phyloP scores from a whole-genome alignment of 1,140 invertebrate genomes.

The Cryptotermes secundus region DNA sequence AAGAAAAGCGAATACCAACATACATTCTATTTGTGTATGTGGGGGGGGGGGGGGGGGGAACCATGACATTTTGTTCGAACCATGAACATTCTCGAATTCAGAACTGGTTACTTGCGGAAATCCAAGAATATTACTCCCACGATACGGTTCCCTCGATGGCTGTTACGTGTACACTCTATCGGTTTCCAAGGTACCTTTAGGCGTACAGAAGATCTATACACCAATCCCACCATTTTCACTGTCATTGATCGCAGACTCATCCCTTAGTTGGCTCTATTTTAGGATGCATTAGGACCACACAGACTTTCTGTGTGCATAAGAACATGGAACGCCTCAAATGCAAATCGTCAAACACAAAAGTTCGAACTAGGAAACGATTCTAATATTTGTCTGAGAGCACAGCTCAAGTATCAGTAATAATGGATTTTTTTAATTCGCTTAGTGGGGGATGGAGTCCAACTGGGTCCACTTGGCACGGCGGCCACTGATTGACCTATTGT shows the following conservation, averaged over 20 bases:
- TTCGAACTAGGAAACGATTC: too few species aligned
- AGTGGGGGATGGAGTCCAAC: too few species aligned
- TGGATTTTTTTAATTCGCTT: too few species aligned
- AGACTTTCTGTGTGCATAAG: too few species aligned
- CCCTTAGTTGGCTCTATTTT: not conserved
- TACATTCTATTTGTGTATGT: not conserved
- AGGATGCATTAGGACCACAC: not conserved
- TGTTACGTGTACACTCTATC: not conserved
- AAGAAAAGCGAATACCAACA: not conserved
- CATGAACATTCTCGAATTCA: not conserved
- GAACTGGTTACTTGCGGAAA: not conserved
- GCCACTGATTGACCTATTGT: too few species aligned
- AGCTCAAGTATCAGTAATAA: too few species aligned
- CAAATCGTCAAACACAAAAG: too few species aligned
- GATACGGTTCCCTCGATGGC: not conserved
- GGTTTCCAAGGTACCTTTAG: not conserved
- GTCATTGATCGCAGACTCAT: not conserved
- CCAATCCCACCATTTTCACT: not conserved
- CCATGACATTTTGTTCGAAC: not conserved
- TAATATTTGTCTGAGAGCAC: too few species aligned
- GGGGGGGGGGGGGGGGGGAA: too few species aligned
- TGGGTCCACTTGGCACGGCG: too few species aligned
- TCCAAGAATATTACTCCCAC: not conserved
- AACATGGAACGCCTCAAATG: too few species aligned
- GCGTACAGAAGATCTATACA: not conserved